phyloP scores from a whole-genome alignment of 23 tunicate species.

The Phallusia fumigata region DNA sequence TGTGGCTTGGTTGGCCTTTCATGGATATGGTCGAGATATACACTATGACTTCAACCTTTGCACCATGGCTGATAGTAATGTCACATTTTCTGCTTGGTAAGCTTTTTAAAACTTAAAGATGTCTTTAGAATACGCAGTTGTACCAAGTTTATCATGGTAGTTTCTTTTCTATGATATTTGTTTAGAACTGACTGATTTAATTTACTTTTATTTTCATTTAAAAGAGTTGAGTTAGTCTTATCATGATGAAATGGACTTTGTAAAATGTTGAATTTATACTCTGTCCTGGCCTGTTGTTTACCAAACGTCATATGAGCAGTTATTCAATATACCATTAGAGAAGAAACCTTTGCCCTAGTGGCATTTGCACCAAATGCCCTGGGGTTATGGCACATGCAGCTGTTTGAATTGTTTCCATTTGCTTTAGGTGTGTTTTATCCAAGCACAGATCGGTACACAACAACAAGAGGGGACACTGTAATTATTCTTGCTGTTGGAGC shows the following conservation, averaged over 20 bases:
- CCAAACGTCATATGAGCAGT: background rate
- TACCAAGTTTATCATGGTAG: too few relatives aligned
- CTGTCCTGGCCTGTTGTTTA: background rate
- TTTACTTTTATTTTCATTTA: too few relatives aligned
- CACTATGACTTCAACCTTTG: slow-evolving; percentile 56
- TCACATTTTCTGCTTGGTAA: slow-evolving; percentile 87
- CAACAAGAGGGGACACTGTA: slow-evolving; percentile 96
- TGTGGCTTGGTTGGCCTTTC: slow-evolving; percentile 92
- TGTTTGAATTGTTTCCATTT: background rate
- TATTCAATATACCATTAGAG: background rate
- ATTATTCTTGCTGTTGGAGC: slow-evolving; percentile 95
- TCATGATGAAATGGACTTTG: too few relatives aligned
- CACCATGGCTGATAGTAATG: slow-evolving; percentile 78
- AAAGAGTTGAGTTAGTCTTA: too few relatives aligned
- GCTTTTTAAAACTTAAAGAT: background rate
- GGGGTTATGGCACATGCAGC: background rate
- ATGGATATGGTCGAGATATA: slow-evolving; percentile 88
- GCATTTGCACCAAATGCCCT: background rate
- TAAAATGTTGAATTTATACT: background rate
- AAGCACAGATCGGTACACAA: slow-evolving; percentile 62
- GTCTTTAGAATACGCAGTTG: too few relatives aligned
- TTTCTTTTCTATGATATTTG: too few relatives aligned
- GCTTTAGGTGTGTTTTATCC: slow-evolving; percentile 88
- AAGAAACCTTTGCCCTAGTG: background rate
- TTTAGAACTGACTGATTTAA: too few relatives aligned